Percentiles rank a stretch among this genome's conserved stretches.
phyloP scores from a whole-genome alignment of 1,140 invertebrate species.

The Aphidius gifuensis region DNA sequence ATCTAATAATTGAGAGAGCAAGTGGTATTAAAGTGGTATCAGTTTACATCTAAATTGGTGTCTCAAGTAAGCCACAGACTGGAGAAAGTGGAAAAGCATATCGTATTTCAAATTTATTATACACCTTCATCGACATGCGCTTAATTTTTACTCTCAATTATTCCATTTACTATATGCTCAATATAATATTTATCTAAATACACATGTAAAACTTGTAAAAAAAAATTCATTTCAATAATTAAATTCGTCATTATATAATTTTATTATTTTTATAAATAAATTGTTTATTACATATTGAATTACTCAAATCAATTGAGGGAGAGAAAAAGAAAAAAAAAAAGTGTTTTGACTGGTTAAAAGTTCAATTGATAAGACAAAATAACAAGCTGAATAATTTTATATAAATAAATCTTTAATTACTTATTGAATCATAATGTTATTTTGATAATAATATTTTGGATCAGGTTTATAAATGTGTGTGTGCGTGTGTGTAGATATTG shows the following conservation, averaged over 20 bases:
- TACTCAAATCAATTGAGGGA: background rate
- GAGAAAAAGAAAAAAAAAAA: too few species aligned
- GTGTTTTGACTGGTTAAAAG: background rate
- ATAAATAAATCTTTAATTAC: too few species aligned
- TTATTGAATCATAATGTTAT: background rate
- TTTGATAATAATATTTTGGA: background rate
- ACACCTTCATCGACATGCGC: slow-evolving; percentile 18
- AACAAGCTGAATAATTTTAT: background rate
- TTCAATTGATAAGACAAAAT: slow-evolving; percentile 2
- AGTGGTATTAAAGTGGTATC: background rate
- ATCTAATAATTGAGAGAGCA: background rate
- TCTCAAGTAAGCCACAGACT: slow-evolving; percentile 5
- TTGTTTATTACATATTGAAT: background rate
- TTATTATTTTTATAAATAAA: too few species aligned
- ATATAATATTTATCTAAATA: slow-evolving; percentile 13
- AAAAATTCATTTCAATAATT: background rate
- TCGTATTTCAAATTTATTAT: slow-evolving; percentile 24
- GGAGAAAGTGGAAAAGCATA: slow-evolving; percentile 30
- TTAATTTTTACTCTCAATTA: slow-evolving; percentile 5
- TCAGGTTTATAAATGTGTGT: background rate
- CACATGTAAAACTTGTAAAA: background rate
- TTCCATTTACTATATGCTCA: slow-evolving; percentile 16
- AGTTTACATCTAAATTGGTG: background rate
- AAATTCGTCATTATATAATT: too few species aligned
- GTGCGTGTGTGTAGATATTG: background rate